These are phyloP conservation scores for Chionis minor DNA, from an alignment of 2,113 vertebrate genomes.

Conservation along the genomic window DNA sequence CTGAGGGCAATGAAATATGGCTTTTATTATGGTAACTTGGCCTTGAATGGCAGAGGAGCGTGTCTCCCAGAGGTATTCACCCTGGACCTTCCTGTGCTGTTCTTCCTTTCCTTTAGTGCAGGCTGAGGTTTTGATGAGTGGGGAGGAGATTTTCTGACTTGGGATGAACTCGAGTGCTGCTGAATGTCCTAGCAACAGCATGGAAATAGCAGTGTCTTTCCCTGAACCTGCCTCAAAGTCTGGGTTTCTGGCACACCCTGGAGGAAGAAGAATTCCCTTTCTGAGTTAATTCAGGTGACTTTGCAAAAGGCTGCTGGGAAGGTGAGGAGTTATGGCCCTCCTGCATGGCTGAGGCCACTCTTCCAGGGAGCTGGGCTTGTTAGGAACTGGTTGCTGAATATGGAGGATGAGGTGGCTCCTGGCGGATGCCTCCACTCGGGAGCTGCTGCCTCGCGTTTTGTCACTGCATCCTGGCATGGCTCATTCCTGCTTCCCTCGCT, in stretches of 20 bases:
- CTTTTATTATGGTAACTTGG: background rate
- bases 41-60: background rate
- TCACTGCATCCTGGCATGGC: background rate
- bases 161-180: background rate
- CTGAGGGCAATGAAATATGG: background rate
- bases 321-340: background rate
- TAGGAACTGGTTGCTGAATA: background rate
- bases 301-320: background rate
- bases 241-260: constrained; percentile 26
- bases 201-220: background rate
- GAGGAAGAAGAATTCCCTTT: background rate
- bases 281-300: background rate
- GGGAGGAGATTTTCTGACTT: background rate
- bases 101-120: background rate
- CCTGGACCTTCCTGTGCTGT: background rate
- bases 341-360: accelerated
- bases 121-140: background rate
- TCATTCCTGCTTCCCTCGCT: background rate
- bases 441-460: background rate
- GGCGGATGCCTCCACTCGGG: accelerated
- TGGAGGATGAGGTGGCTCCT: background rate
- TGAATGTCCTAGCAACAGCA: background rate
- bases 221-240: background rate
- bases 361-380: background rate
- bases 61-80: background rate